phyloP scores from a whole-genome alignment of 2,888 invertebrate species.

The Heterodera filipjevi region DNA sequence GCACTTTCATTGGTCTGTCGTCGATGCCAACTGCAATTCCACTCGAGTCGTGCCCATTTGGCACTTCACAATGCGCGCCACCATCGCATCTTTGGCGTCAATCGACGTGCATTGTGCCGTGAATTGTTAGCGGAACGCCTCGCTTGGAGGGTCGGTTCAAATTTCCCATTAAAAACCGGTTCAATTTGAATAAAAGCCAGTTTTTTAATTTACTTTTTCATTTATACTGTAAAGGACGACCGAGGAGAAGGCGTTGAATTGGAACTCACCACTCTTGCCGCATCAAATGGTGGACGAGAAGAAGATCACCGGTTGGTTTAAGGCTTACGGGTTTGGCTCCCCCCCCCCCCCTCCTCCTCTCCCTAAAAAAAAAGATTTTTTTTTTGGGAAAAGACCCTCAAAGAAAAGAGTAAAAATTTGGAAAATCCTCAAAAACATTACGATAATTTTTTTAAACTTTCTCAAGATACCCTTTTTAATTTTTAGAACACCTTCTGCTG shows the following conservation, averaged over 20 bases:
- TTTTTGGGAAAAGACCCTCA: no score
- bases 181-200: no score
- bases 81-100: not conserved
- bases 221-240: no score
- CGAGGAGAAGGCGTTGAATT: not conserved
- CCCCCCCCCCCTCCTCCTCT: no score
- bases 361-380: no score
- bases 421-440: no score
- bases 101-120: not conserved
- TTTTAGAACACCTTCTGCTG: no score
- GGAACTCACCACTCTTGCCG: not conserved
- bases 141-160: not conserved
- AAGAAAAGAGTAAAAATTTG: no score
- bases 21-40: conserved; percentile 9
- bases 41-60: conserved; percentile 2
- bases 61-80: conserved; percentile 19
- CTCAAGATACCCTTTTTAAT: no score
- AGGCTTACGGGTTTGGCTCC: not conserved
- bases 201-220: no score
- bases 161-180: no score
- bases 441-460: no score
- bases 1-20: conserved; percentile 7
- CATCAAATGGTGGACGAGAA: not conserved
- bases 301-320: not conserved
- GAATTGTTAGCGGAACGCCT: conserved; percentile 24